Evolutionary conservation across 2,113 vertebrate species (phyloP).

Genomic region (Tenebrosternarchus preto): DNA sequence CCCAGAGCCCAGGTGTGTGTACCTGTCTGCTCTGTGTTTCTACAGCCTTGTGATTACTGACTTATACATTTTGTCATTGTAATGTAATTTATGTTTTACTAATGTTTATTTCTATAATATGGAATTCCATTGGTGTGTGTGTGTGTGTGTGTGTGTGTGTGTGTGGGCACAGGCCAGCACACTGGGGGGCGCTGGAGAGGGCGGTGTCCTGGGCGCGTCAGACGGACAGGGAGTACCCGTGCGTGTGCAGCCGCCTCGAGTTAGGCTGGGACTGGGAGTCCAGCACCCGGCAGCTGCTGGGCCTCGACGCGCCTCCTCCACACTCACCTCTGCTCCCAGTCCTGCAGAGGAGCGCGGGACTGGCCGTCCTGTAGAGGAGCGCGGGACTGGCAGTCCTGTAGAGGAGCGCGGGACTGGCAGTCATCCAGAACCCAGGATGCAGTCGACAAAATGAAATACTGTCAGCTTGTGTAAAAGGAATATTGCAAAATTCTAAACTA

Average conservation of each 20-base stretch:
- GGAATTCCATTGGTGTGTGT: neutral
- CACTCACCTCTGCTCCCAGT: constrained; percentile 59
- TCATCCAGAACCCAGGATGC: neutral
- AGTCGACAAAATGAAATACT: neutral
- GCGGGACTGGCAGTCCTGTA: no score
- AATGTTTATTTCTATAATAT: no score
- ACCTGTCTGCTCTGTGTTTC: neutral
- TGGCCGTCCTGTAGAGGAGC: constrained; percentile 23
- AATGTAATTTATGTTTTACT: no score
- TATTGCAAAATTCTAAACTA: no score
- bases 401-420: neutral
- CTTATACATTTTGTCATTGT: no score
- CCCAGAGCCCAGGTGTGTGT: constrained; percentile 64
- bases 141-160: constrained; percentile 18
- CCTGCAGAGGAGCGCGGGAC: constrained; percentile 31
- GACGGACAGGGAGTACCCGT: constrained; percentile 79
- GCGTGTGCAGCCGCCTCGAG: constrained; percentile 79
- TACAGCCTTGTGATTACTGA: neutral
- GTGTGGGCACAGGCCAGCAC: constrained; percentile 16
- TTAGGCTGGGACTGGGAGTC: constrained; percentile 80
- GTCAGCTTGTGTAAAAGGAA: no score
- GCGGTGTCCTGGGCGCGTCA: constrained; percentile 75
- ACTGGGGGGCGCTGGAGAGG: constrained; percentile 70
- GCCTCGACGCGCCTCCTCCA: constrained; percentile 57
- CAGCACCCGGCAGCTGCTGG: constrained; percentile 76